These are phyloP conservation scores for Pseudochirops corinnae DNA, from an alignment of 2,797 vertebrate species.

Conservation along the genomic window DNA sequence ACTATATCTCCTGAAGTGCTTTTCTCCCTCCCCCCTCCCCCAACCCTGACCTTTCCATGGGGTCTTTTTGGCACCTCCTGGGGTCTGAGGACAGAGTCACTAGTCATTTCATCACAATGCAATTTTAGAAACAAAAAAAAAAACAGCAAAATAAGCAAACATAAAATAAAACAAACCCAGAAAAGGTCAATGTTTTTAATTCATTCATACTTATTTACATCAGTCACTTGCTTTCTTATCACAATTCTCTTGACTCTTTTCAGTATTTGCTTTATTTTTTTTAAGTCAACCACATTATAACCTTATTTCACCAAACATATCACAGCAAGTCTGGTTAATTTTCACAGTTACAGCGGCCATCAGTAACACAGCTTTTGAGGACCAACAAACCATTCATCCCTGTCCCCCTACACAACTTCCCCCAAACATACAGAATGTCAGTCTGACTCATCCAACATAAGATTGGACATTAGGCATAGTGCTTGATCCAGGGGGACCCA, in stretches of 20 bases:
- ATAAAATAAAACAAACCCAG: conserved; percentile 2
- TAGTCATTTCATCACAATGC: conserved; percentile 72
- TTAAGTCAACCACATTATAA: conserved; percentile 87
- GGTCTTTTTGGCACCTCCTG: conserved; percentile 40
- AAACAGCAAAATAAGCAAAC: conserved; percentile 57
- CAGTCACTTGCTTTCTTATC: conserved; percentile 90
- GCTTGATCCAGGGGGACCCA: neutral
- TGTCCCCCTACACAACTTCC: conserved; percentile 35
- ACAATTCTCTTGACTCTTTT: conserved; percentile 93
- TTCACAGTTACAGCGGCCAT: conserved; percentile 86
- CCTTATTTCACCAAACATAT: conserved; percentile 87
- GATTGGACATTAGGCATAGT: neutral
- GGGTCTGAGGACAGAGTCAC: conserved; percentile 16
- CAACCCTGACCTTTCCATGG: neutral
- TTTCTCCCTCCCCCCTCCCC: neutral
- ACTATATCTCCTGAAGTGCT: neutral
- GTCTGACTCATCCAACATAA: neutral
- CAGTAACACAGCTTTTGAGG: conserved; percentile 83
- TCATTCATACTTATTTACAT: conserved; percentile 96
- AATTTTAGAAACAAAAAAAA: conserved; percentile 82
- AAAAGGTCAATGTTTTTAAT: conserved; percentile 88
- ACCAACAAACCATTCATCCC: conserved; percentile 85
- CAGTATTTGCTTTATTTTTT: conserved; percentile 84
- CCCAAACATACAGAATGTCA: conserved; percentile 10
- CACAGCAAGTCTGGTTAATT: conserved; percentile 85